phyloP scores from a whole-genome alignment of 2,113 vertebrate genomes.

The Syngnathus typhle region DNA sequence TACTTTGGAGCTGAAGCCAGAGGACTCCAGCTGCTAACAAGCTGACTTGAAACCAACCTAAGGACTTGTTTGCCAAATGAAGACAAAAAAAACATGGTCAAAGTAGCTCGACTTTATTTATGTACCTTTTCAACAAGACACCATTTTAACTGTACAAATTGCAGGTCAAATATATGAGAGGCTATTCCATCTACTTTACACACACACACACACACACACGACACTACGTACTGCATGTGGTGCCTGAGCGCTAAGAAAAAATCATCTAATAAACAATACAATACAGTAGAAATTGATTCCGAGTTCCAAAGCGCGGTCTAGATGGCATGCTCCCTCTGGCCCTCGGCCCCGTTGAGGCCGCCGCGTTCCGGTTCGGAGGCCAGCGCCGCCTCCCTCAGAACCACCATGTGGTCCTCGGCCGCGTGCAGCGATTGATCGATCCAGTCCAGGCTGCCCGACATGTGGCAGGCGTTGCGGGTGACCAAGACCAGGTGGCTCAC shows the following conservation, averaged over 20 bases:
- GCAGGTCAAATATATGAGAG: conserved; percentile 29
- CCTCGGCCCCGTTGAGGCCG: conserved; percentile 55
- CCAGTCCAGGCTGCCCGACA: conserved; percentile 85
- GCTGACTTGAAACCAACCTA: conserved; percentile 68
- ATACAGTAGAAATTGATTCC: not conserved
- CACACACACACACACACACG: conserved; percentile 18
- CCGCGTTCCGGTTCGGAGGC: conserved; percentile 79
- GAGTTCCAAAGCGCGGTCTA: conserved; percentile 46
- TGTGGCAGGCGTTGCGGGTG: conserved; percentile 88
- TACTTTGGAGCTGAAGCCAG: conserved; percentile 67
- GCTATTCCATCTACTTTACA: not conserved
- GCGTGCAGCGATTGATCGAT: conserved; percentile 86
- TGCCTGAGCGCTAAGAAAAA: conserved; percentile 43
- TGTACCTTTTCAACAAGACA: conserved; percentile 56
- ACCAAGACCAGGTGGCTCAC: conserved; percentile 94
- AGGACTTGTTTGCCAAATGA: conserved; percentile 60
- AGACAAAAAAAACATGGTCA: not conserved
- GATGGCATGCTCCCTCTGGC: conserved; percentile 83
- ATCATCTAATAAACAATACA: conserved; percentile 48
- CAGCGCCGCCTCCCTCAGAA: conserved; percentile 83
- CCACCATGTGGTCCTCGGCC: conserved; percentile 87
- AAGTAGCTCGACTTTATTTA: conserved; percentile 56
- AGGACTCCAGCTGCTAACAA: conserved; percentile 64
- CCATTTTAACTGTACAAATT: conserved; percentile 58
- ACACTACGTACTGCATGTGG: conserved; percentile 22